Evolutionary conservation across 2,113 vertebrate genomes (phyloP).

Genomic region (Pteronura brasiliensis): DNA sequence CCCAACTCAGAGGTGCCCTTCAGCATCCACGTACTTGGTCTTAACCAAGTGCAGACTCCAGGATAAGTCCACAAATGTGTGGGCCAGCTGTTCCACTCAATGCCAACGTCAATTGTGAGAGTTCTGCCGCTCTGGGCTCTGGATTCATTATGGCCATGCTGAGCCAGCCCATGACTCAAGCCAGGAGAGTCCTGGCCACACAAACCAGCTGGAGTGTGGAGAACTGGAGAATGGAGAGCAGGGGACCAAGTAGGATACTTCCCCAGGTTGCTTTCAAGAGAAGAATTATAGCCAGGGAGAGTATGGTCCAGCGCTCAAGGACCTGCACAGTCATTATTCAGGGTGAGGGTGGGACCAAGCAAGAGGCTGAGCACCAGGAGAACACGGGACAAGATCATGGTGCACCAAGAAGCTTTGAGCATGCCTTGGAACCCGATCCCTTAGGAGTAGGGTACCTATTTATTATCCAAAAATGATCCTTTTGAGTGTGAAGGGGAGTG

Average conservation of each 20-base stretch:
- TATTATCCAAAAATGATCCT: background rate
- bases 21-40: fast-evolving
- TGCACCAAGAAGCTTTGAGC: fast-evolving
- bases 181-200: background rate
- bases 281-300: background rate
- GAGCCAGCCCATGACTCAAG: too few relatives aligned
- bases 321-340: background rate
- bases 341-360: background rate
- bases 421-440: too few relatives aligned
- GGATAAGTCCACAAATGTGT: background rate
- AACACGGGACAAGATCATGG: fast-evolving
- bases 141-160: fast-evolving
- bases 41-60: background rate
- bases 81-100: background rate
- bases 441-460: background rate
- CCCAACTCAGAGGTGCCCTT: background rate
- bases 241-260: background rate
- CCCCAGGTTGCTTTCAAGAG: background rate
- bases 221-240: too few relatives aligned
- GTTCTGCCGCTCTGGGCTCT: too few relatives aligned
- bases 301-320: background rate
- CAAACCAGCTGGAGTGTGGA: background rate
- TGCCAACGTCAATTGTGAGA: too few relatives aligned
- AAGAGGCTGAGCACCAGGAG: too few relatives aligned
- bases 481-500: fast-evolving